Conservation (phyloP, 2,113 vertebrate genomes). For the Larimichthys polyactis region DNA sequence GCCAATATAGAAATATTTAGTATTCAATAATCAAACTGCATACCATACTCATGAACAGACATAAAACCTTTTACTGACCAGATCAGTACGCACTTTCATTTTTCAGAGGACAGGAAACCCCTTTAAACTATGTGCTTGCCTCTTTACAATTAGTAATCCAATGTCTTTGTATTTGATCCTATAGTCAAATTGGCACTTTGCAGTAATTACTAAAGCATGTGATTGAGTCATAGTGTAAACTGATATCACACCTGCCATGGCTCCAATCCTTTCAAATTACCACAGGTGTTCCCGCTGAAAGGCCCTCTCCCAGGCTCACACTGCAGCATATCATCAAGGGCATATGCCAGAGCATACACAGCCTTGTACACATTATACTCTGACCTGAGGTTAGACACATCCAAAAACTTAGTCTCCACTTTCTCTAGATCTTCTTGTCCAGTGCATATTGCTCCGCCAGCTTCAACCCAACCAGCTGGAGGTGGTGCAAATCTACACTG, state of each 20-base stretch:
- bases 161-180: too few relatives aligned
- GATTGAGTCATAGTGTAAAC: not conserved
- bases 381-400: constrained; percentile 66
- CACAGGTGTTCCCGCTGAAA: constrained; percentile 73
- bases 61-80: too few relatives aligned
- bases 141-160: too few relatives aligned
- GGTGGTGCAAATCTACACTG: constrained; percentile 66
- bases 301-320: constrained; percentile 78
- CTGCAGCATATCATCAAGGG: constrained; percentile 68
- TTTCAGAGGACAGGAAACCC: too few relatives aligned
- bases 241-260: constrained; percentile 78
- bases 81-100: too few relatives aligned
- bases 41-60: not conserved
- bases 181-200: not conserved
- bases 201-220: not conserved
- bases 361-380: constrained; percentile 83
- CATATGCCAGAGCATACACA: constrained; percentile 80
- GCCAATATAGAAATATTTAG: too few relatives aligned
- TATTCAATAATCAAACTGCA: not conserved
- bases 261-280: constrained; percentile 63
- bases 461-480: constrained; percentile 15
- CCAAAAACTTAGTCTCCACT: constrained; percentile 57
- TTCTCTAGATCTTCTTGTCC: constrained; percentile 74
- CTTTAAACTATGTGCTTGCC: too few relatives aligned
- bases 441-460: constrained; percentile 54